Base-by-base conservation (phyloP, 1,140 invertebrate species). In the Apis florea region DNA sequence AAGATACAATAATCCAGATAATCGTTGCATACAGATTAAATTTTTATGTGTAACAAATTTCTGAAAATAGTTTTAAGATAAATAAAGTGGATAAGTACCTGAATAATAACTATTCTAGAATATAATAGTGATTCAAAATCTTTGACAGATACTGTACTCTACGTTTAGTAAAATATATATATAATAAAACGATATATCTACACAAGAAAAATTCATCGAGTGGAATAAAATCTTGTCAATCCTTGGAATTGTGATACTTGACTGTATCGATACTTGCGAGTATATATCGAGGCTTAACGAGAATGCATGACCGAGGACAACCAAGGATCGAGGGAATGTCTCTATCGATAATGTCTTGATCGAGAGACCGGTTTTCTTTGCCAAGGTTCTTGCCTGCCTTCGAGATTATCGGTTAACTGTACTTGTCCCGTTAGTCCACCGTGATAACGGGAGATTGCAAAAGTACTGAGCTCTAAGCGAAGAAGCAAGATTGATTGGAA, bases 371-470 rank as follows among this genome's bases (percentile, higher is more conserved):
- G 79, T 80, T 80, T 40, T 72, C 71, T 72, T 73, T 74, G 78
- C 61, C 78, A 73, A 80, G 61, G 61, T 67, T 59, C 40, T 15
- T 15, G 19, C 21, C 19, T 26, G 24, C 21, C 26, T 13, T 21
- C 31, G 54, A 13, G 79, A 80, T 75, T 80, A 71, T 71, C 67
- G 76, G 67, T 53, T 79, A 79, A 79, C 76, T 79, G 76, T 79
- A 71, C 67, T 49, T 47, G 53, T 56, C 31, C 79, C 79, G 79
- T 80, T 74, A 74, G 21, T 40, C 4, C 31, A 40, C 19, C 47
- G 79, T 47, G 63, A 66, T 56, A 67, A 80, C 71, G 70, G 79
- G n/a, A 75, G 51, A 24, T 69, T 26, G 54, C 47, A 47, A 59
- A 58, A 77, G 51, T 77, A 40, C 53, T 47, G 53, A 64, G 58